phyloP scores from a whole-genome alignment of 2,113 vertebrate species.

The Sarotherodon lohbergeri region DNA sequence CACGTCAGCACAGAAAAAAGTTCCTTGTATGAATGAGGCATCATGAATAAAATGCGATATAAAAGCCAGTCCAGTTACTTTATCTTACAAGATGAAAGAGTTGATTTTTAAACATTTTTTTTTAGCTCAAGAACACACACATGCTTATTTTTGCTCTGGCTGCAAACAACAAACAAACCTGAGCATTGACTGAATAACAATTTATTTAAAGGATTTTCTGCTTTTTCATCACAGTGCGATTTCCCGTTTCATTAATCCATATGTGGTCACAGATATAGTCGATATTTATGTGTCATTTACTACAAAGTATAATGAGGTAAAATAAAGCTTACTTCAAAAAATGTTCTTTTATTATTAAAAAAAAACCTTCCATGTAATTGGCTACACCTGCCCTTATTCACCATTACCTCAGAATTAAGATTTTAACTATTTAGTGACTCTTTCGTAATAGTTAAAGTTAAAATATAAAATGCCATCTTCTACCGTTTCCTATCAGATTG shows the following conservation, averaged over 20 bases:
- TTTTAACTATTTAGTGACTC: not conserved
- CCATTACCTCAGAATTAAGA: not conserved
- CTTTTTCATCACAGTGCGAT: not conserved
- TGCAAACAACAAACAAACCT: not conserved
- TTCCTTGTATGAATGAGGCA: not conserved
- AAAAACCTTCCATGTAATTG: not conserved
- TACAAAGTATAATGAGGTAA: not conserved
- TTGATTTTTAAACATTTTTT: not conserved
- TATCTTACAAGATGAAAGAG: not conserved
- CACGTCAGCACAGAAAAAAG: not conserved
- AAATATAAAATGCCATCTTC: no score
- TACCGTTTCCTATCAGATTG: not conserved
- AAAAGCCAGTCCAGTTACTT: not conserved
- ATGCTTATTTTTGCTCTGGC: accelerated
- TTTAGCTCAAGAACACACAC: not conserved
- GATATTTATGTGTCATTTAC: not conserved
- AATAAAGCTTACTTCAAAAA: not conserved
- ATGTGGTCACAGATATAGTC: not conserved
- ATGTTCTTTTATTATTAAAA: not conserved
- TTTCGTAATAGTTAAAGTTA: not conserved
- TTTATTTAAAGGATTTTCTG: not conserved
- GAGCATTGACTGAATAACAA: not conserved
- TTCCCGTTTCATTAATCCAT: not conserved
- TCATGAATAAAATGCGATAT: not conserved
- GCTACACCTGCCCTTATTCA: not conserved